Evolutionary conservation across 2,797 vertebrate genomes (phyloP).

Genomic region (Gorsachius magnificus): DNA sequence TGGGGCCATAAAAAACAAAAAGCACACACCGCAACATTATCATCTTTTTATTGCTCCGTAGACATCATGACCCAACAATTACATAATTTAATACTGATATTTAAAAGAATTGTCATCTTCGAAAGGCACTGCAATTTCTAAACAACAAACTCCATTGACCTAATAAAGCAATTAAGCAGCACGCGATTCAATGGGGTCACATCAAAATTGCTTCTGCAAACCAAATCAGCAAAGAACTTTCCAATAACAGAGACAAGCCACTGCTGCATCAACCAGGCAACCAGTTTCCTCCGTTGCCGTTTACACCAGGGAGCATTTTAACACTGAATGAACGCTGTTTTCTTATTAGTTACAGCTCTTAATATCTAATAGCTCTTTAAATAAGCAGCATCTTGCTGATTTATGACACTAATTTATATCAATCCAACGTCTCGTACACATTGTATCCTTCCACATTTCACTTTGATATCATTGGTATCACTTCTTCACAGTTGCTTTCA

Average conservation of each 20-base stretch:
- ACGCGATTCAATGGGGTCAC: neutral
- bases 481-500: neutral
- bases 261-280: neutral
- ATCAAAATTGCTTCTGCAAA: slow-evolving; percentile 2
- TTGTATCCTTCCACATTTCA: neutral
- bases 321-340: neutral
- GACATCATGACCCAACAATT: neutral
- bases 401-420: neutral
- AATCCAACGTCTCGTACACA: neutral
- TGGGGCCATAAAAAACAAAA: neutral
- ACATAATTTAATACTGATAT: neutral
- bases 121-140: neutral
- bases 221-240: neutral
- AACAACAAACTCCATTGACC: neutral
- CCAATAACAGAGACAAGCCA: neutral
- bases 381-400: neutral
- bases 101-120: neutral
- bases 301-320: neutral
- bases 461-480: neutral
- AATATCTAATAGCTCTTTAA: neutral
- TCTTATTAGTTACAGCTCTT: neutral
- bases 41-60: neutral
- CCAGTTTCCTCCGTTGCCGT: neutral
- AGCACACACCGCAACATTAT: neutral
- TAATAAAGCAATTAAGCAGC: slow-evolving; percentile 26